Percentiles rank a stretch among this genome's conserved stretches.
These are phyloP conservation scores for Nasalis larvatus DNA, from an alignment of 2,113 vertebrate genomes.

Conservation along the genomic window DNA sequence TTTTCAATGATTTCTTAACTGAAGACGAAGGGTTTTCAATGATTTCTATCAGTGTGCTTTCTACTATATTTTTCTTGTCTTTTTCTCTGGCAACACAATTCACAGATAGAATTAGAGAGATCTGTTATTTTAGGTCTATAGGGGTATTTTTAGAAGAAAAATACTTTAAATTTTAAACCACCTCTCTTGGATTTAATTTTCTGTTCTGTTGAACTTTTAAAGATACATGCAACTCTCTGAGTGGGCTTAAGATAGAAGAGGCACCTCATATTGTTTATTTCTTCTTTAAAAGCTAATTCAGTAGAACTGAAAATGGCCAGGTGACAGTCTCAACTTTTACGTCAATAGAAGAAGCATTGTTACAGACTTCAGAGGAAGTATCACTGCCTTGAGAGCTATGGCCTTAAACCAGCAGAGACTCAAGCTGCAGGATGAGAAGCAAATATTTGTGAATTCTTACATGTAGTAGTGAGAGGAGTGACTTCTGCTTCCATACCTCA, in stretches of 20 bases:
- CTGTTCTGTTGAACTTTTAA: conserved; percentile 2
- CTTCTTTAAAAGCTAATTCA: background rate
- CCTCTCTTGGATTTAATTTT: background rate
- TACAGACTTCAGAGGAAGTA: background rate
- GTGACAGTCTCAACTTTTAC: background rate
- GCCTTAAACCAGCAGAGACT: background rate
- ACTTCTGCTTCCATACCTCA: background rate
- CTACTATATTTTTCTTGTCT: conserved; percentile 12
- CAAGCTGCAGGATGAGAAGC: background rate
- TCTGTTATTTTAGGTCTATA: background rate
- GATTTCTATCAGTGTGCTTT: background rate
- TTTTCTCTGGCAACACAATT: conserved; percentile 8
- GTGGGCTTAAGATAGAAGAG: background rate
- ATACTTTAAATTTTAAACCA: conserved; percentile 39
- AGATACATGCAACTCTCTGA: background rate
- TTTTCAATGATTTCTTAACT: conserved; percentile 26
- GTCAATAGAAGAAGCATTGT: background rate
- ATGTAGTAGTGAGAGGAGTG: background rate
- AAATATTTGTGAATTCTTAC: background rate
- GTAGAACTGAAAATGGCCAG: background rate
- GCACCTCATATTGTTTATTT: background rate
- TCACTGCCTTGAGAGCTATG: background rate
- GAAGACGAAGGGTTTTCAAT: background rate
- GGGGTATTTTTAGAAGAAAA: background rate
- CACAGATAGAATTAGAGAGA: background rate